These are phyloP conservation scores for Lasioglossum lativentre DNA, from an alignment of 2,888 invertebrate genomes.

Conservation along the genomic window DNA sequence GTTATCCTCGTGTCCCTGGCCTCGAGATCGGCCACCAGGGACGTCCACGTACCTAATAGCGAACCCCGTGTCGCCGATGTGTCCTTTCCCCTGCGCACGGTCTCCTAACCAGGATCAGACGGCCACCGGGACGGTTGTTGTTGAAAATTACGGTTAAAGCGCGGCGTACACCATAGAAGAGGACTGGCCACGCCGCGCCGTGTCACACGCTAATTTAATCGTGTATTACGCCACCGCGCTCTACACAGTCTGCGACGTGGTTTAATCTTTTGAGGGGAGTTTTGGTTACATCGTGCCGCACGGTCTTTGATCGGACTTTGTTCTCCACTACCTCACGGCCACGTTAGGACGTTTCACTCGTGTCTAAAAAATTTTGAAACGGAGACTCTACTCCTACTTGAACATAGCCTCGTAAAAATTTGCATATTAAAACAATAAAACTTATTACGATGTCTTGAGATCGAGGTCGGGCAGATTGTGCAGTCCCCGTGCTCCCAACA, in stretches of 20 bases:
- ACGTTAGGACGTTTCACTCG: not conserved
- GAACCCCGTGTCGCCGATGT: conserved; percentile 27
- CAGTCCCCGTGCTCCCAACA: not conserved
- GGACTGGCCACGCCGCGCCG: conserved; percentile 5
- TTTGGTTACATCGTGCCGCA: not conserved
- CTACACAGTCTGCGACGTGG: conserved; percentile 3
- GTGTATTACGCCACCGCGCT: conserved; percentile 18
- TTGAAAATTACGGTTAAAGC: conserved; percentile 56
- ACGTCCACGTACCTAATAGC: conserved; percentile 25
- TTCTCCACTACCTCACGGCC: not conserved
- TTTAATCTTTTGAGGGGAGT: conserved; percentile 13
- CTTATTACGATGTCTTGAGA: not conserved
- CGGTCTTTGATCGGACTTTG: not conserved
- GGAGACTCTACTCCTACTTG: too few relatives aligned
- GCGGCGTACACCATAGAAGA: conserved; percentile 15
- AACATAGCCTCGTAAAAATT: not conserved
- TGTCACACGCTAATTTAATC: conserved; percentile 32
- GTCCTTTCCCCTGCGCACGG: conserved; percentile 55
- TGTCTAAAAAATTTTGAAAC: not conserved
- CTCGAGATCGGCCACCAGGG: conserved; percentile 56
- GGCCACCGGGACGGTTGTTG: conserved; percentile 56
- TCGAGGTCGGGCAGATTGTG: not conserved
- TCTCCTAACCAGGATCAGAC: conserved; percentile 43
- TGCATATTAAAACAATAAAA: not conserved
- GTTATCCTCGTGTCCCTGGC: conserved; percentile 51